Base-by-base conservation (phyloP, 2,797 vertebrate species). In the Karalla daura region DNA sequence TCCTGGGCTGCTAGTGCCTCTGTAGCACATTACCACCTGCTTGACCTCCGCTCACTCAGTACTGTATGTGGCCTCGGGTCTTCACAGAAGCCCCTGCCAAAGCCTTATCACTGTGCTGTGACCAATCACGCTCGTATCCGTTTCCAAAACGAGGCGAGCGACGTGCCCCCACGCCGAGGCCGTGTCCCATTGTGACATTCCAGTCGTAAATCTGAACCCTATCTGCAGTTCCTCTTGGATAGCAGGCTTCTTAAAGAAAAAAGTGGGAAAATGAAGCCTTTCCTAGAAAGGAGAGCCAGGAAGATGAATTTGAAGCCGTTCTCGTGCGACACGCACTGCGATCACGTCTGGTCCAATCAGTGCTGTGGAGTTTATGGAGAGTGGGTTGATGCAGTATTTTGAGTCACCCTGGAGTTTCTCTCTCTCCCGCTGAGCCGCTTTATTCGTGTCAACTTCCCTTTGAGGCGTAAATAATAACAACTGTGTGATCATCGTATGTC, bases 391-490 rank as follows among this genome's bases (percentile, higher is more conserved):
- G 40, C 21, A 36, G 40, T 64, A 61, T 83, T 78, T 35, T 39
- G 23, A 70, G 13, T 15, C 7, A 3, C n/a, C n/a, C 27, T 0
- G 0, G 45, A 68, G 47, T 74, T 23, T 32, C 62, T 65, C 23
- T 49, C n/a, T n/a, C n/a, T n/a, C n/a, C n/a, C n/a, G n/a, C n/a
- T n/a, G n/a, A n/a, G n/a, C n/a, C n/a, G n/a, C n/a, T 63, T 54
- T 74, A 64, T 74, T 45, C 71, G 47, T 27, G 54, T 49, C 45
- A 63, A 32, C 27, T 72, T 39, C 18, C 52, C 52, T 67, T 79
- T 73, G 62, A 66, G 54, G 66, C 59, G 65, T 73, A 15, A 62
- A 66, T 64, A 7, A 44, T 14, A 52, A 52, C 50, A 27, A 21
- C n/a, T n/a, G n/a, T n/a, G n/a, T n/a, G n/a, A n/a, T n/a, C n/a